Conservation (phyloP, 1,140 invertebrate species). For the Meloidogyne hapla region DNA sequence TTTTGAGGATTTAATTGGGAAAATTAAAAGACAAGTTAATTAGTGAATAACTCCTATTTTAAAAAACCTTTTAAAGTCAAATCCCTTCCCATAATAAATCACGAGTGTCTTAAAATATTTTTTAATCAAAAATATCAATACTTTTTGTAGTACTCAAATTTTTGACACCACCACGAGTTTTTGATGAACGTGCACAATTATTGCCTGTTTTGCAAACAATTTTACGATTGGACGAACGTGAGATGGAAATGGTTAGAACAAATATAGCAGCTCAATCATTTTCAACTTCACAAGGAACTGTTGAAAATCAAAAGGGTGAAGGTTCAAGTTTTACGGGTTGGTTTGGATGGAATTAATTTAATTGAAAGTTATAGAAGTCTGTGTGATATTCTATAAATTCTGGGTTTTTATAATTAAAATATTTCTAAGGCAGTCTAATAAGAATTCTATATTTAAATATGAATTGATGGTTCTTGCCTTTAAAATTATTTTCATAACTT, state of each 20-base stretch:
- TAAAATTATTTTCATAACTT: too few species aligned
- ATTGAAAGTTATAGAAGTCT: neutral
- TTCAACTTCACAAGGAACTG: neutral
- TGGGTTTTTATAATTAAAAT: too few species aligned
- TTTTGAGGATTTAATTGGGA: neutral
- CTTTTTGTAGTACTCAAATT: constrained; percentile 41
- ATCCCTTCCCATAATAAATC: too few species aligned
- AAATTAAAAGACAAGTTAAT: too few species aligned
- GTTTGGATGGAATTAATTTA: neutral
- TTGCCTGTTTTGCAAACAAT: constrained; percentile 41
- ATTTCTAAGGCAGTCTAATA: too few species aligned
- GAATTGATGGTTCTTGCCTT: too few species aligned
- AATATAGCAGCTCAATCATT: neutral
- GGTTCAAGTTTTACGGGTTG: neutral
- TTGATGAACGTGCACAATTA: constrained; percentile 39
- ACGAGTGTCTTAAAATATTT: too few species aligned
- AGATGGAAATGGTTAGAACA: constrained; percentile 25
- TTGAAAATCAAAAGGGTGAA: neutral
- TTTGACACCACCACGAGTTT: constrained; percentile 40
- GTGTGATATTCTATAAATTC: neutral
- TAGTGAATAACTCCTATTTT: too few species aligned
- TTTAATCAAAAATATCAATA: neutral
- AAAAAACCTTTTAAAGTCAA: too few species aligned
- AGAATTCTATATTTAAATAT: too few species aligned
- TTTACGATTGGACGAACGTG: constrained; percentile 24